phyloP scores from a whole-genome alignment of 2,797 vertebrate species.

The Euphonia xanthogaster region DNA sequence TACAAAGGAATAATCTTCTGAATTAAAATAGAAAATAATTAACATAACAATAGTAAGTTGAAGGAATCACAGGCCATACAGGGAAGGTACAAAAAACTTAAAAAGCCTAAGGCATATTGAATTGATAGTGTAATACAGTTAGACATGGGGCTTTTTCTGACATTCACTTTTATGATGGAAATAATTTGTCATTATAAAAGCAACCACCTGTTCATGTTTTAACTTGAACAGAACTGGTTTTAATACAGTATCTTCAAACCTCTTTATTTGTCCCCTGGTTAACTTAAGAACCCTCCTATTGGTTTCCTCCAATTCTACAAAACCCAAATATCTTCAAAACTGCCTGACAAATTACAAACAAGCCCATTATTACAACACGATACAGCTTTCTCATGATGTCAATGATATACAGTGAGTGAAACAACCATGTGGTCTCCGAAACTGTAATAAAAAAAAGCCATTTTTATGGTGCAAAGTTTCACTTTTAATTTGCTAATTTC shows the following conservation, averaged over 20 bases:
- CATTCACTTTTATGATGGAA: background rate
- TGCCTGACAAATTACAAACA: background rate
- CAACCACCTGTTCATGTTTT: background rate
- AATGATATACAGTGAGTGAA: background rate
- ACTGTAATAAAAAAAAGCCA: background rate
- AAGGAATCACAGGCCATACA: background rate
- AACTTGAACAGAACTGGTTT: background rate
- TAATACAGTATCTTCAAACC: background rate
- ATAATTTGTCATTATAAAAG: background rate
- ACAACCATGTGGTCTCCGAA: background rate
- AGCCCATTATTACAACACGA: background rate
- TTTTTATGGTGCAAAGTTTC: background rate
- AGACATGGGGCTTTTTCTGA: rapidly evolving
- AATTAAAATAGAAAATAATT: background rate
- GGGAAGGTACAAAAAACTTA: background rate
- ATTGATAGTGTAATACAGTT: background rate
- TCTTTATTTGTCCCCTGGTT: background rate
- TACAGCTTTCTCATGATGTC: background rate
- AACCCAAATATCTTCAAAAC: background rate
- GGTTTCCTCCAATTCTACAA: background rate
- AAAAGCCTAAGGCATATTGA: background rate
- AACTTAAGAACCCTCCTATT: background rate
- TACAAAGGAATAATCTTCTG: background rate
- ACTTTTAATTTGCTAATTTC: background rate
- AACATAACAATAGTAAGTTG: background rate